phyloP scores from a whole-genome alignment of 1,140 invertebrate genomes.

The Diuraphis noxia region DNA sequence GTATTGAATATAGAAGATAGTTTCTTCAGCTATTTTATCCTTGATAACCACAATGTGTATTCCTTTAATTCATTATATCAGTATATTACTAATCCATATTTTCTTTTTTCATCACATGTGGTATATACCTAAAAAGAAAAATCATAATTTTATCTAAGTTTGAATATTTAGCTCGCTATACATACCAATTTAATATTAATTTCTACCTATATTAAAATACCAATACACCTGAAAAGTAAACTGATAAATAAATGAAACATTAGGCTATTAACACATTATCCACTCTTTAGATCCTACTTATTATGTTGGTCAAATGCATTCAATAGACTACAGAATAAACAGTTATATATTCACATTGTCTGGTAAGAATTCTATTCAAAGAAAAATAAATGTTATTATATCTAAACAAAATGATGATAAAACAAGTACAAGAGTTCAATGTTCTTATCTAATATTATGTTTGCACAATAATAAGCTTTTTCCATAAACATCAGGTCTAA shows the following conservation, averaged over 20 bases:
- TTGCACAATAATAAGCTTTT: background rate
- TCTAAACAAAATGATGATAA: background rate
- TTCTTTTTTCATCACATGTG: background rate
- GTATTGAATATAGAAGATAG: background rate
- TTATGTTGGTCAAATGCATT: background rate
- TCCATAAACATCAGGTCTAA: background rate
- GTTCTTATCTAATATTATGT: background rate
- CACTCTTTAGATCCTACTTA: background rate
- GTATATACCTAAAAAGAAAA: background rate
- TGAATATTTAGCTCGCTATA: background rate
- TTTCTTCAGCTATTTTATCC: background rate
- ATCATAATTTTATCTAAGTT: background rate
- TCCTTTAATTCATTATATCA: background rate
- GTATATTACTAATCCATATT: background rate
- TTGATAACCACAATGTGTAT: background rate
- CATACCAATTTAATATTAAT: background rate
- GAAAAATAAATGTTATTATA: conserved; percentile 18
- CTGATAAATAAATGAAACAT: background rate
- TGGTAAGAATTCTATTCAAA: background rate
- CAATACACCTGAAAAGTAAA: background rate
- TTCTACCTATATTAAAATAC: background rate
- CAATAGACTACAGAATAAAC: background rate
- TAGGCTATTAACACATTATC: background rate
- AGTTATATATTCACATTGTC: conserved; percentile 16
- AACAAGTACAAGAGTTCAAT: conserved; percentile 25